Evolutionary conservation across 2,797 vertebrate genomes (phyloP).

Genomic region (Numenius phaeopus): DNA sequence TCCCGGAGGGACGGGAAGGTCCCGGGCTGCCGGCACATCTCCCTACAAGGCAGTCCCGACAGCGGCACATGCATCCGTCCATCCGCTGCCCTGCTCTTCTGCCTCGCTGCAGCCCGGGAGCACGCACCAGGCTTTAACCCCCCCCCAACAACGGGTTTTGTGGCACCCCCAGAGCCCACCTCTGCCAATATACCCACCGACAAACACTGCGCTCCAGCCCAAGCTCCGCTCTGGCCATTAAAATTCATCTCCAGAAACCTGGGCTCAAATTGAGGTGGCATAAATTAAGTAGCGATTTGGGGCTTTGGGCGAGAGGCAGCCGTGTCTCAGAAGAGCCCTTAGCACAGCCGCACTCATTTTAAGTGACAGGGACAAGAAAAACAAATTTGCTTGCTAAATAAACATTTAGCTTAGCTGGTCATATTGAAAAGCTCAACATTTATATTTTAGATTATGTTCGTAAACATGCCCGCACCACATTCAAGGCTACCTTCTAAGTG

Average conservation of each 20-base stretch:
- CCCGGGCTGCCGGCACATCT: not conserved
- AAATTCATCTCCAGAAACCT: not conserved
- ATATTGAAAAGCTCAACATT: not conserved
- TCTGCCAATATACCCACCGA: not conserved
- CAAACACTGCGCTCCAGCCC: accelerated
- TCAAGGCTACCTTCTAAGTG: not conserved
- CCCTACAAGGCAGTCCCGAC: constrained; percentile 44
- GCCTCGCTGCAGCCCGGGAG: not conserved
- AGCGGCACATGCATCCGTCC: not conserved
- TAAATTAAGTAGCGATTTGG: not conserved
- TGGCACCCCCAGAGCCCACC: not conserved
- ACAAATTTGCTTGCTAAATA: not conserved
- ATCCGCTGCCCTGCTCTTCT: not conserved
- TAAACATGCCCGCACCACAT: not conserved
- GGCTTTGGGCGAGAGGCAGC: not conserved
- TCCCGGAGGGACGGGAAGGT: not conserved
- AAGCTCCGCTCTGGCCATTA: not conserved
- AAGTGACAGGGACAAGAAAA: not conserved
- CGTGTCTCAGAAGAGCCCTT: not conserved
- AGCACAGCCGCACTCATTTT: not conserved
- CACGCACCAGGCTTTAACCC: not conserved
- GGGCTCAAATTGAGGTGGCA: not conserved
- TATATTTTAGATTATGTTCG: not conserved
- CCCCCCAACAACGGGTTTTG: not conserved
- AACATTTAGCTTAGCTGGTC: not conserved